These are phyloP conservation scores for Halcyon smyrnensis DNA, from an alignment of 2,797 vertebrate species.

Conservation along the genomic window DNA sequence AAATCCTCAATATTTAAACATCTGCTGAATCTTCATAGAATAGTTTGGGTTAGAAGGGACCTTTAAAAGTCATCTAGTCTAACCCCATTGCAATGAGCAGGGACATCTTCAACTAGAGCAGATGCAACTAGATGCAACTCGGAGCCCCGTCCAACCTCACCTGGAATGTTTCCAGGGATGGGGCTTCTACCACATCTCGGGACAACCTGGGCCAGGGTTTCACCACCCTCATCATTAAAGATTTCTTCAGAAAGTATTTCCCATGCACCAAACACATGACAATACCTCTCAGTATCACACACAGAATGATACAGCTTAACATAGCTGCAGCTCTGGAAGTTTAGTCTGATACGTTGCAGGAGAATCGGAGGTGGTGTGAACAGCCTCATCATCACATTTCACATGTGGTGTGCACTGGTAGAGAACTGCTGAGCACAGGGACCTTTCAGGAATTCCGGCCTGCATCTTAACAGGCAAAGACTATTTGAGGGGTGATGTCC, in stretches of 20 bases:
- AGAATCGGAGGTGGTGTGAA: not conserved
- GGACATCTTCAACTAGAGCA: not conserved
- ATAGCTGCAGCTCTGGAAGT: not conserved
- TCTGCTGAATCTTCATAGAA: not conserved
- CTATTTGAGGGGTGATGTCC: not conserved
- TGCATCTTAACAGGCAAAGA: not conserved
- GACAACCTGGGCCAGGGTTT: not conserved
- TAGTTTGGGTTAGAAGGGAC: not conserved
- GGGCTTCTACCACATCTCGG: not conserved
- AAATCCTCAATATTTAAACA: not conserved
- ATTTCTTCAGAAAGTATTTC: not conserved
- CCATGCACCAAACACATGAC: not conserved
- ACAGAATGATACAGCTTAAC: not conserved
- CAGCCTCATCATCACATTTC: fast-evolving
- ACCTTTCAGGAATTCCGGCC: not conserved
- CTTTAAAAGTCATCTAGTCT: not conserved
- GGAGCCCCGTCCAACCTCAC: not conserved
- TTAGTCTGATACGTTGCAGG: not conserved
- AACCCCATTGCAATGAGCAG: not conserved
- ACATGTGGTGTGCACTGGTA: fast-evolving
- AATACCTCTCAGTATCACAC: not conserved
- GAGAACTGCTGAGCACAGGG: not conserved
- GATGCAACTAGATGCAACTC: not conserved
- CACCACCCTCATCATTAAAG: not conserved
- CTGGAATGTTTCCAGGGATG: not conserved